Conservation (phyloP, 2,797 vertebrate species). For the Acanthurus leucopareius region DNA sequence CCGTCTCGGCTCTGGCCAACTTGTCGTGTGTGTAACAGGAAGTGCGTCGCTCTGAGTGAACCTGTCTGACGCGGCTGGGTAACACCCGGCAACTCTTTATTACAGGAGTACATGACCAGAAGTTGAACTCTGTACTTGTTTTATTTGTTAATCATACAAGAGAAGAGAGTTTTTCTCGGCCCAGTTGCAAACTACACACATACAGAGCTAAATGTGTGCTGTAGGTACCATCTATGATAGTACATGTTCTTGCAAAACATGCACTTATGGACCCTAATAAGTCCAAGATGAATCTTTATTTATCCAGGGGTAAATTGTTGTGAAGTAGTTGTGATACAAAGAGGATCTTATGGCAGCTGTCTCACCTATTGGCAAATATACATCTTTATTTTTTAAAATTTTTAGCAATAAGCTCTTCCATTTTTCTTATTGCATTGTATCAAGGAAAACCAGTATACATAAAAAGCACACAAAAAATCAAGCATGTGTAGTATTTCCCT, state of each 20-base stretch:
- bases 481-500: not conserved
- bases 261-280: no score
- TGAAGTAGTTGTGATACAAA: not conserved
- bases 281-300: not conserved
- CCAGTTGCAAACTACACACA: not conserved
- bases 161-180: constrained; percentile 2
- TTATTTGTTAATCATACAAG: constrained; percentile 25
- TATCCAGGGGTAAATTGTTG: not conserved
- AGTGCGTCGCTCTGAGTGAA: constrained; percentile 62
- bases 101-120: constrained; percentile 37
- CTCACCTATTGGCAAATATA: not conserved
- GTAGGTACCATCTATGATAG: not conserved
- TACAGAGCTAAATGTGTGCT: not conserved
- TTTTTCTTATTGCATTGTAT: constrained; percentile 2
- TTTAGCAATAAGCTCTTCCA: not conserved
- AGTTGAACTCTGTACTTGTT: constrained; percentile 45
- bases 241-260: not conserved
- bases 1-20: constrained; percentile 67
- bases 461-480: not conserved
- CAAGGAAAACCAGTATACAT: not conserved
- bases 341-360: not conserved
- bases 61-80: constrained; percentile 56
- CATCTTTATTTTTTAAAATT: not conserved
- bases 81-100: constrained; percentile 32
- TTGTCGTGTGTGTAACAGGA: constrained; percentile 67